Conservation (phyloP, 2,113 vertebrate species). For the Shinisaurus crocodilurus region DNA sequence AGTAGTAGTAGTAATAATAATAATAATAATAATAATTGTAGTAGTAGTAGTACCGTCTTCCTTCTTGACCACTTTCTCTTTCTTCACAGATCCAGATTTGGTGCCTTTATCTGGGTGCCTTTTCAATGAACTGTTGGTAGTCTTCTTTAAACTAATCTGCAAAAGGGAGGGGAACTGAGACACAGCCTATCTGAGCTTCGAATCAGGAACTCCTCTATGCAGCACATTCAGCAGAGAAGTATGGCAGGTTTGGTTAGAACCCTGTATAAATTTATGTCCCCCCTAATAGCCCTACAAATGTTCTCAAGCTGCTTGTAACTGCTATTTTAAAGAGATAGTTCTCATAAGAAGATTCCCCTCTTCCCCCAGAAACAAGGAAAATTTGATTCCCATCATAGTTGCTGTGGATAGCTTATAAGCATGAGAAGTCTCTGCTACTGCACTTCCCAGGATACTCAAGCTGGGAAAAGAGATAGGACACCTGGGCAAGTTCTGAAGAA, state of each 20-base stretch:
- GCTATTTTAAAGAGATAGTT: not conserved
- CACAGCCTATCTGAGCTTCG: not conserved
- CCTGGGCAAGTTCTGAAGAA: not conserved
- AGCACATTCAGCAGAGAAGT: not conserved
- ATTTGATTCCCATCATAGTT: not conserved
- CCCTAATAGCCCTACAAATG: not conserved
- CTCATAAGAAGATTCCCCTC: not conserved
- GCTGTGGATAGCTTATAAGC: no score
- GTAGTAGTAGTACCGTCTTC: constrained; percentile 89
- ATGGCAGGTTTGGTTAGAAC: not conserved
- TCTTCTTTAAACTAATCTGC: constrained; percentile 86
- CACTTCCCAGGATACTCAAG: not conserved
- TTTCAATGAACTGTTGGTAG: constrained; percentile 84
- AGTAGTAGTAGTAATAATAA: no score
- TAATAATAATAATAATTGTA: no score
- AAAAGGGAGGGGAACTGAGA: constrained; percentile 9
- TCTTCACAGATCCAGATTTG: constrained; percentile 90
- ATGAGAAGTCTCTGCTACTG: not conserved
- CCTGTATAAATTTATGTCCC: no score
- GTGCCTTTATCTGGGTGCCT: constrained; percentile 84
- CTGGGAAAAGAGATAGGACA: not conserved
- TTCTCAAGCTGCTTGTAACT: not conserved
- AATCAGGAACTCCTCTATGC: not conserved
- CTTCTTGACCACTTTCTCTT: constrained; percentile 83
- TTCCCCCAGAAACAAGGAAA: not conserved